phyloP scores from a whole-genome alignment of 2,797 vertebrate species.

The Halcyon leucocephala region DNA sequence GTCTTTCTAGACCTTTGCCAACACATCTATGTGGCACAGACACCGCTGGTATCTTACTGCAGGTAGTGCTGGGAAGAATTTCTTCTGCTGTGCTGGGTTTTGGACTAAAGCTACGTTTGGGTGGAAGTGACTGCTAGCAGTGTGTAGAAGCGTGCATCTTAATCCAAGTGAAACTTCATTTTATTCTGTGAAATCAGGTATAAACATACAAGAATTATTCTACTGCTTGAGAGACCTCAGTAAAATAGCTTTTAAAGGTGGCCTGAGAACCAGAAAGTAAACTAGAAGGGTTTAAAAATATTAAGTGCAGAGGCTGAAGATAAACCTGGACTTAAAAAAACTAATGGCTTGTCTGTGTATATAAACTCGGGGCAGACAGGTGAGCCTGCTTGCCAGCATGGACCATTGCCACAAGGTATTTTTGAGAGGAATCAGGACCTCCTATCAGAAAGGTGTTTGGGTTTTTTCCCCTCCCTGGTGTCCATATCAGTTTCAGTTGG shows the following conservation, averaged over 20 bases:
- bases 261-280: neutral
- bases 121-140: neutral
- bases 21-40: neutral
- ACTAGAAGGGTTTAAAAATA: neutral
- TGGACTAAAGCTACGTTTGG: neutral
- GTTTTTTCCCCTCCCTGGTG: neutral
- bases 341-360: neutral
- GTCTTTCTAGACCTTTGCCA: neutral
- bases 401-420: neutral
- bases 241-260: neutral
- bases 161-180: neutral
- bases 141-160: neutral
- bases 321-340: neutral
- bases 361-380: neutral
- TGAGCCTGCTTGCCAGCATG: neutral
- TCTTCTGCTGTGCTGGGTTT: neutral
- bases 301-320: neutral
- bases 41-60: neutral
- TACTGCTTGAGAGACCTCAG: accelerated
- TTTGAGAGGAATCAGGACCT: neutral
- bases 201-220: neutral
- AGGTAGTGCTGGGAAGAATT: neutral
- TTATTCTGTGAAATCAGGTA: neutral
- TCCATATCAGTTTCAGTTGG: neutral
- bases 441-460: neutral